Evolutionary conservation across 2,113 vertebrate species (phyloP), one percentile per base, ranked within the genome.

Genomic region (Morphnarchus princeps): DNA sequence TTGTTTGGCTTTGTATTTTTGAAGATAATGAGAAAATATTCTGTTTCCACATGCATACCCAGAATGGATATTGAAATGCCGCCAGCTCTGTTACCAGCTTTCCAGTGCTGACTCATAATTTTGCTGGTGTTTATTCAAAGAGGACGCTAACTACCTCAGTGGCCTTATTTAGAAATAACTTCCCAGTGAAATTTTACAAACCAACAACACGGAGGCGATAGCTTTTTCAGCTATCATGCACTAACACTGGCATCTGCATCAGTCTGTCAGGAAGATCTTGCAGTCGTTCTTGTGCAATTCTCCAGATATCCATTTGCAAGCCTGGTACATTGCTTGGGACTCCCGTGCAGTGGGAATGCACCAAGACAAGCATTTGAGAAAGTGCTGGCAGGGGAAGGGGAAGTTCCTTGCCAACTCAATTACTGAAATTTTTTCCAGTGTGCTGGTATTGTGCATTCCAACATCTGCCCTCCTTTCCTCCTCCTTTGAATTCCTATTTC

Each of bases 1-100:
- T 63, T 63, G 16, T 52, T 96, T 87, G 78, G 18, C 43, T 55
- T 77, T 61, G 10, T 92, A 16, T 87, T 90, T 92, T 89, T 91
- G 4, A 76, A 79, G 62, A 84, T 40, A 65, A 57, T 72, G 25
- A 65, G 58, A 69, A 82, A 73, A 83, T 76, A 57, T 0, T 72
- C n/a, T 52, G 13, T 82, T 83, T 93, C 34, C 47, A 57, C 29
- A 14, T 42, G 13, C 22, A 40, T 63, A 93, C 24, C 45, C 36
- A 58, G 77, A 92, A 77, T 54, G 57, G 45, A 22, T 83, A 12
- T 14, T 82, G 49, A 61, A 74, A 52, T 34, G 38, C 28, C 15
- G 83, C 34, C 31, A 80, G 14, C 31, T 82, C 57, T 88, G 16
- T 92, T 82, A 59, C 3, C 57, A 43, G 11, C 71, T 95, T 76